Percentiles rank a stretch among this genome's conserved stretches.
phyloP scores from a whole-genome alignment of 2,888 invertebrate species.

The Ophonus ardosiacus region DNA sequence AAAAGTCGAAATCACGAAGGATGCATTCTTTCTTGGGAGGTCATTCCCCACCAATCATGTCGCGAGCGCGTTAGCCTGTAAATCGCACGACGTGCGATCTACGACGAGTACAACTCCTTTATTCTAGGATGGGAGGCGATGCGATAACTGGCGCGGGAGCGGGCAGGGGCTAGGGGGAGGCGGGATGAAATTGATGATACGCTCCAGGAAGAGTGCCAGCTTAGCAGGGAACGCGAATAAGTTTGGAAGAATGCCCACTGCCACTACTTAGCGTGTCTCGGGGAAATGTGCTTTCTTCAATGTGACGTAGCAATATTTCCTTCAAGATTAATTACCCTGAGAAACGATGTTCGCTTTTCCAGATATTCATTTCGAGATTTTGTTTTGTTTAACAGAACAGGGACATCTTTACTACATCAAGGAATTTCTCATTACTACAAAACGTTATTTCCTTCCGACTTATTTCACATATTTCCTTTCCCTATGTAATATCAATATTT shows the following conservation, averaged over 20 bases:
- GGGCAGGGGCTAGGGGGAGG: background rate
- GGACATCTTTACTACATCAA: constrained; percentile 8
- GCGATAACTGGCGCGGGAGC: constrained; percentile 11
- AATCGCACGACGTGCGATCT: constrained; percentile 37
- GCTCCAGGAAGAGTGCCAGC: constrained; percentile 58
- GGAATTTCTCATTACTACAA: constrained; percentile 25
- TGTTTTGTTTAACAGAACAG: constrained; percentile 15
- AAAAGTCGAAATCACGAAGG: constrained; percentile 16
- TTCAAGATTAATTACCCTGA: constrained; percentile 34
- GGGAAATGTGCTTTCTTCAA: constrained; percentile 50
- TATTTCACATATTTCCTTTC: too few relatives aligned
- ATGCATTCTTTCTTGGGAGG: constrained; percentile 36
- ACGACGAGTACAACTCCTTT: constrained; percentile 25
- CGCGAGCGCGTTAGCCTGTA: constrained; percentile 17
- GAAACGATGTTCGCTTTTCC: constrained; percentile 26
- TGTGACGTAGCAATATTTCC: constrained; percentile 56
- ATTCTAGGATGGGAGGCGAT: constrained; percentile 30
- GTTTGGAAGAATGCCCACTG: constrained; percentile 57
- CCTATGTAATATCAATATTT: too few relatives aligned
- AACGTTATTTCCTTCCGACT: background rate
- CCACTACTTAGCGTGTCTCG: constrained; percentile 55
- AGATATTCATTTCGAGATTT: constrained; percentile 32
- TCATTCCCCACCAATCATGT: constrained; percentile 47
- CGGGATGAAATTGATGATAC: constrained; percentile 13
- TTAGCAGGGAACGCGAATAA: constrained; percentile 33